These are phyloP conservation scores for Takifugu flavidus DNA, from an alignment of 2,113 vertebrate species.

Conservation along the genomic window DNA sequence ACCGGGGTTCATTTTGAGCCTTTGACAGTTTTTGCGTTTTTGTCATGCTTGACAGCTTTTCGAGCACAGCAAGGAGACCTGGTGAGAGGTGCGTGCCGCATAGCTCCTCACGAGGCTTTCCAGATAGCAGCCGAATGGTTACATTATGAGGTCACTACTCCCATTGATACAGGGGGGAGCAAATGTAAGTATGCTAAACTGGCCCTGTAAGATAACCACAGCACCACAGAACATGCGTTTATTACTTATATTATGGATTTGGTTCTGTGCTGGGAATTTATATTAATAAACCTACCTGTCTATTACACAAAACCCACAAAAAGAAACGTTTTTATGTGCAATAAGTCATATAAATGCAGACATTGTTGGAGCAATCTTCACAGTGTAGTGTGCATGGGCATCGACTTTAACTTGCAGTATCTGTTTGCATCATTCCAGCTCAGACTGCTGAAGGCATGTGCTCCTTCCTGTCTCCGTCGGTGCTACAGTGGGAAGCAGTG, in stretches of 20 bases:
- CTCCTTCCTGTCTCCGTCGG: conserved; percentile 85
- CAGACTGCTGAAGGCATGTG: conserved; percentile 82
- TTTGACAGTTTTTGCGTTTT: conserved; percentile 8
- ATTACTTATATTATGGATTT: background rate
- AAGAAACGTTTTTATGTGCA: too few relatives aligned
- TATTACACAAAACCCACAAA: too few relatives aligned
- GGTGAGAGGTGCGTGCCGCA: conserved; percentile 83
- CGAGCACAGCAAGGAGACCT: conserved; percentile 88
- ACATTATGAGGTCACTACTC: conserved; percentile 80
- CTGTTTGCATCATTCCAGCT: conserved; percentile 58
- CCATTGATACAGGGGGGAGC: conserved; percentile 77
- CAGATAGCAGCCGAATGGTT: conserved; percentile 90
- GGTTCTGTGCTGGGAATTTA: too few relatives aligned
- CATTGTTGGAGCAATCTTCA: background rate
- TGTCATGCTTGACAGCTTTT: conserved; percentile 75
- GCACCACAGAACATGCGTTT: background rate
- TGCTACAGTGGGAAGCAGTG: conserved; percentile 94
- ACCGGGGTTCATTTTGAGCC: background rate
- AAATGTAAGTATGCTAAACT: conserved; percentile 75
- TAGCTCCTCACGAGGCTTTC: conserved; percentile 87
- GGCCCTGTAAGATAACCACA: background rate
- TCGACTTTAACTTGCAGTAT: background rate
- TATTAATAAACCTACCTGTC: too few relatives aligned
- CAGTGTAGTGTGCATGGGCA: background rate
- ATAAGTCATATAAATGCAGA: too few relatives aligned